Percentiles rank a stretch among this genome's conserved stretches.
Evolutionary conservation across 1,140 invertebrate genomes (phyloP).

Genomic region (Caenorhabditis latens): DNA sequence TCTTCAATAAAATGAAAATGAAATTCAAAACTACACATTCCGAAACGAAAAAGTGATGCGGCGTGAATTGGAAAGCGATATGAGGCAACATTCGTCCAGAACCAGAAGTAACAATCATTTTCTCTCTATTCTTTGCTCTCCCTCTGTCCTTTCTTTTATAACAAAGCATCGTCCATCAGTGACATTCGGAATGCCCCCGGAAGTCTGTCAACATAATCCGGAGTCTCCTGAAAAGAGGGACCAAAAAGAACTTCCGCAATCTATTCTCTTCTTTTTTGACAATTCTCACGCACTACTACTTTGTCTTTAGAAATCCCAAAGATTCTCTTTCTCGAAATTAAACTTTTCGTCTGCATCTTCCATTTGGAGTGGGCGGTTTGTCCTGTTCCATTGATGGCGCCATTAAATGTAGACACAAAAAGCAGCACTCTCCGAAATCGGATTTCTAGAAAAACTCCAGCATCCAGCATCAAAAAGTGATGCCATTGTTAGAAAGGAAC

Average conservation of each 20-base stretch:
- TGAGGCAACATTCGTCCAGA: not conserved
- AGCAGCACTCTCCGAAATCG: conserved; percentile 21
- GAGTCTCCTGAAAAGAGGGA: not conserved
- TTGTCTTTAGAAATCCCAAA: not conserved
- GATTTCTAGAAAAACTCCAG: not conserved
- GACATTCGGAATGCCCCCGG: conserved; percentile 21
- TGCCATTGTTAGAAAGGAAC: not conserved
- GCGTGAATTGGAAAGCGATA: not conserved
- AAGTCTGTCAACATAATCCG: conserved; percentile 10
- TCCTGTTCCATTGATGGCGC: not conserved
- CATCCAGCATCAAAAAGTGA: not conserved
- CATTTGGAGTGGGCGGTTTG: not conserved
- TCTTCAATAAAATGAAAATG: too few species aligned
- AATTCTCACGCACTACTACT: conserved; percentile 6
- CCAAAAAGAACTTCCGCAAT: conserved; percentile 42
- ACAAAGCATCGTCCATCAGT: not conserved
- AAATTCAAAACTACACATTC: too few species aligned
- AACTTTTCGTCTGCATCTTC: not conserved
- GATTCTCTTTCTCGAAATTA: conserved; percentile 9
- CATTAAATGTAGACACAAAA: conserved; percentile 15
- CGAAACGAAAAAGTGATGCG: not conserved
- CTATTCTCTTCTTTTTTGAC: not conserved
- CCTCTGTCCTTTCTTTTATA: not conserved
- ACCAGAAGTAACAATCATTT: not conserved
- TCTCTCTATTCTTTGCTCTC: not conserved